phyloP scores from a whole-genome alignment of 2,113 vertebrate genomes.

The Hippolais icterina region DNA sequence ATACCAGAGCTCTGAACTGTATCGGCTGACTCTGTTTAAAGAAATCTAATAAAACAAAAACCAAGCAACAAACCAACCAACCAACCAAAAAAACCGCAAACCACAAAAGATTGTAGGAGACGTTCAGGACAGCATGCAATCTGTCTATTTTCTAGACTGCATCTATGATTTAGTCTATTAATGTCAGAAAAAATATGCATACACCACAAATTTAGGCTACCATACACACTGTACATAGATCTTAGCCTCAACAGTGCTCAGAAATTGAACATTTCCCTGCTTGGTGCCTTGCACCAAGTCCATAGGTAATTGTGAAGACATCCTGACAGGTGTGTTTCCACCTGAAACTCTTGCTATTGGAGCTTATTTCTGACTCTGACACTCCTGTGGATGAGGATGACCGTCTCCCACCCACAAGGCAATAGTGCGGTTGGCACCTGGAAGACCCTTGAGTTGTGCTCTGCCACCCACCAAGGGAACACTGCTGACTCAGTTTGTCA shows the following conservation, averaged over 20 bases:
- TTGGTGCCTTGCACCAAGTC: background rate
- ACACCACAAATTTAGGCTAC: background rate
- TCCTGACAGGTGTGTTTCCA: background rate
- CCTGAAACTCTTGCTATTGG: background rate
- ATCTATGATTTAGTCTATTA: background rate
- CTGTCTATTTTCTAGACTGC: background rate
- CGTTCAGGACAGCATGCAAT: background rate
- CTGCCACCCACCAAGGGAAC: background rate
- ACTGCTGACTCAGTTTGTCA: background rate
- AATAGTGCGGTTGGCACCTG: background rate
- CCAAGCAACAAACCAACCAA: background rate
- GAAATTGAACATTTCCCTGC: background rate
- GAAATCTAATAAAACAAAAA: background rate
- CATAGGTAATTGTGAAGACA: background rate
- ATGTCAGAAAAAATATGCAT: background rate
- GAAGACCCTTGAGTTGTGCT: background rate
- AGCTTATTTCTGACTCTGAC: background rate
- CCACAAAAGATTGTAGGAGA: background rate
- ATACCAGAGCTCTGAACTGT: background rate
- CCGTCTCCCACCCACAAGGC: background rate
- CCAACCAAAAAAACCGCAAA: background rate
- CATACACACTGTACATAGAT: background rate
- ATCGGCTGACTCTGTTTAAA: background rate
- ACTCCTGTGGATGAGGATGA: background rate
- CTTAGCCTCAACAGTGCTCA: background rate